Conservation (phyloP, 2,888 invertebrate genomes). For the Acrobasis repandana region DNA sequence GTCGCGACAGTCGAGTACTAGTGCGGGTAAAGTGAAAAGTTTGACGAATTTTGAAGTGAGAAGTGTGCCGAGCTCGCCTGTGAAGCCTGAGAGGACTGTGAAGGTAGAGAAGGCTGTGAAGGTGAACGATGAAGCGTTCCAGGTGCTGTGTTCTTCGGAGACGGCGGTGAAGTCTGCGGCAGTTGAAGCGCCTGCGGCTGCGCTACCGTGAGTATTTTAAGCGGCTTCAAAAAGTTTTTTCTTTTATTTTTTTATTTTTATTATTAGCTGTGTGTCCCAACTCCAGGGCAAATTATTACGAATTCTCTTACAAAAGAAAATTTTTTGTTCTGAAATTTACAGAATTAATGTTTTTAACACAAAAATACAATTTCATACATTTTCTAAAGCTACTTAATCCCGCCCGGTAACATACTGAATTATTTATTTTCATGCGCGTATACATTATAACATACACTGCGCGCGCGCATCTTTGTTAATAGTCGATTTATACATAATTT, state of each 20-base stretch:
- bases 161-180: conserved; percentile 37
- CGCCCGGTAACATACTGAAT: neutral
- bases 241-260: no score
- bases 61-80: conserved; percentile 46
- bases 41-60: conserved; percentile 43
- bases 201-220: conserved; percentile 54
- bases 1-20: conserved; percentile 43
- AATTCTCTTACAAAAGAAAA: no score
- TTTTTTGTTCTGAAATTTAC: no score
- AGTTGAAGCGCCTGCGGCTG: conserved; percentile 39
- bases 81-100: conserved; percentile 31
- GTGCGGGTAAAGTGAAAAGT: conserved; percentile 36
- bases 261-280: no score
- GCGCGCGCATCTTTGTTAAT: neutral
- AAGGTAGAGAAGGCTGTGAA: conserved; percentile 31
- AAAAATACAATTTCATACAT: no score
- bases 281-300: no score
- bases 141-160: conserved; percentile 49
- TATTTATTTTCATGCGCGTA: neutral
- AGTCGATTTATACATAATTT: neutral
- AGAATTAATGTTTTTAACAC: no score
- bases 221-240: no score
- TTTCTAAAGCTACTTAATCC: no score
- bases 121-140: conserved; percentile 52
- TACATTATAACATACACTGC: no score